These are phyloP conservation scores for Liparis tanakae DNA, from an alignment of 2,797 vertebrate genomes.

Conservation along the genomic window DNA sequence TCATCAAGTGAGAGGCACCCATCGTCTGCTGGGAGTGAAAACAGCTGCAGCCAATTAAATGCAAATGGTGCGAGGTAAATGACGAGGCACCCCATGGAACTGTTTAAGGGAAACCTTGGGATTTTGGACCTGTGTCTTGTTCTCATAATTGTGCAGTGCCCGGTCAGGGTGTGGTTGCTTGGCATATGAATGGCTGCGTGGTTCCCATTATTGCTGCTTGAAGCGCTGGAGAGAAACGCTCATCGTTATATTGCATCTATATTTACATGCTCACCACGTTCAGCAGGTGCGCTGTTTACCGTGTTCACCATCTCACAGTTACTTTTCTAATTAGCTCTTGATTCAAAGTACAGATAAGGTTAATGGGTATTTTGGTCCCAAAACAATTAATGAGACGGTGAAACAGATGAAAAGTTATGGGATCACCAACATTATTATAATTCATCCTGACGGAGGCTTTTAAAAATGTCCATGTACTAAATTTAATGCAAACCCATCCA, in stretches of 20 bases:
- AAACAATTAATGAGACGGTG: not conserved
- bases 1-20: conserved; percentile 24
- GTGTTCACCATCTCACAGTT: not conserved
- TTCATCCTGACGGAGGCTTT: not conserved
- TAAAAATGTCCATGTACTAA: not conserved
- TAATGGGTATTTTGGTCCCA: not conserved
- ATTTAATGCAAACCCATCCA: not conserved
- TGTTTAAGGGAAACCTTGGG: conserved; percentile 10
- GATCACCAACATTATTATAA: not conserved
- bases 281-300: not conserved
- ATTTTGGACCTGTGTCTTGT: conserved; percentile 32
- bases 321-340: not conserved
- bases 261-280: not conserved
- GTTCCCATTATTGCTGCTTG: not conserved
- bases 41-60: conserved; percentile 66
- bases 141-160: conserved; percentile 11
- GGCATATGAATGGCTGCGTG: not conserved
- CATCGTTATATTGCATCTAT: not conserved
- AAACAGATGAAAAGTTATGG: not conserved
- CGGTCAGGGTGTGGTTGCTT: not conserved
- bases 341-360: not conserved
- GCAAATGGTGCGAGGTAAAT: conserved; percentile 44
- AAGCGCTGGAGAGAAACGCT: not conserved
- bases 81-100: conserved; percentile 23
- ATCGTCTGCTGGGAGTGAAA: conserved; percentile 14